Conservation (phyloP, 2,888 invertebrate genomes). For the Eudasyphora cyanicolor region DNA sequence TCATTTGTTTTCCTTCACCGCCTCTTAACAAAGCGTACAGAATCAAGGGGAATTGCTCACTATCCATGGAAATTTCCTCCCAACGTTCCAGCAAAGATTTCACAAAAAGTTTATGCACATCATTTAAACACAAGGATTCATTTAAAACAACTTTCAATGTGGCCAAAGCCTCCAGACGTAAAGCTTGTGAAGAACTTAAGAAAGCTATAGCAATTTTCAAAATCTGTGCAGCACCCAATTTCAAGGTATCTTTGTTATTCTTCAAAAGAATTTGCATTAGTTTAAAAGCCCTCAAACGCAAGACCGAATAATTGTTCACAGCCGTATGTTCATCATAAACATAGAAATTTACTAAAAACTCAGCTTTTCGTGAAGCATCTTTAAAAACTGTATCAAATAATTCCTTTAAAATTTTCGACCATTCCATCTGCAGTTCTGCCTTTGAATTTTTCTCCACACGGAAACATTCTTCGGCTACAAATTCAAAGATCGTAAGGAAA, state of each 20-base stretch:
- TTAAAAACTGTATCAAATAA: slow-evolving; percentile 81
- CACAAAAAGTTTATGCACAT: slow-evolving; percentile 78
- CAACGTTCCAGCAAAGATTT: slow-evolving; percentile 76
- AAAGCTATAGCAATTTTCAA: slow-evolving; percentile 81
- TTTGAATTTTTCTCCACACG: slow-evolving; percentile 19
- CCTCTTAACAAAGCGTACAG: slow-evolving; percentile 82
- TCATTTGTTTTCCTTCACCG: slow-evolving; percentile 68
- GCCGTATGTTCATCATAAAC: slow-evolving; percentile 71
- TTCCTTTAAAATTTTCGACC: slow-evolving; percentile 76
- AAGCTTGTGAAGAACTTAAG: slow-evolving; percentile 81
- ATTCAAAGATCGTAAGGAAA: slow-evolving; percentile 71
- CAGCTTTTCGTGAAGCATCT: slow-evolving; percentile 80
- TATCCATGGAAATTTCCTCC: slow-evolving; percentile 84
- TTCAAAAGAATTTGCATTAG: slow-evolving; percentile 72
- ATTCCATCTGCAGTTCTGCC: slow-evolving; percentile 70
- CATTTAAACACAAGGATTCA: slow-evolving; percentile 39
- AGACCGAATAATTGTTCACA: slow-evolving; percentile 79
- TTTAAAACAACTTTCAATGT: slow-evolving; percentile 78
- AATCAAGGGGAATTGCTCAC: slow-evolving; percentile 84
- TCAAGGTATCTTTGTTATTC: slow-evolving; percentile 61
- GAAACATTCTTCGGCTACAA: slow-evolving; percentile 67
- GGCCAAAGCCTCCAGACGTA: slow-evolving; percentile 82
- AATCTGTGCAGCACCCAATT: slow-evolving; percentile 68
- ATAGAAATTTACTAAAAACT: slow-evolving; percentile 83
- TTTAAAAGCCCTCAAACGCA: slow-evolving; percentile 81